Evolutionary conservation across 2,113 vertebrate genomes (phyloP), one percentile per base, ranked within the genome.

Genomic region (Brachypteracias leptosomus): DNA sequence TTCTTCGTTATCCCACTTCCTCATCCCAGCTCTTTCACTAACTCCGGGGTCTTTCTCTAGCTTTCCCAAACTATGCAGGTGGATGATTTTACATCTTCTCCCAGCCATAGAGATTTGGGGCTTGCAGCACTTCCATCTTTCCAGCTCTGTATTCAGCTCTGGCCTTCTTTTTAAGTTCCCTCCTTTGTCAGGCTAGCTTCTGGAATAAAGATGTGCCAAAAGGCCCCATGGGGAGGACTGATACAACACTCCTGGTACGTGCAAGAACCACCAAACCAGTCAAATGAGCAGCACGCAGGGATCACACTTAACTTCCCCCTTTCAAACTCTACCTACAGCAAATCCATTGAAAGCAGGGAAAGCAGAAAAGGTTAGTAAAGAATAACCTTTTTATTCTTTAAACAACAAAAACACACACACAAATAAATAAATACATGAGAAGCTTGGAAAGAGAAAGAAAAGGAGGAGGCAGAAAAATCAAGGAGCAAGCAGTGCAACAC

Each of bases 361-460:
- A 96, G 85, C 91, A 96, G 74, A 88, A 96, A 93, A 94, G 1
- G 1, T 85, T 84, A 91, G 36, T 91, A 91, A 96, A 95, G 49
- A 91, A 95, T 70, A 96, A 85, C 29, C 33, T 63, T 62, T 88
- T 81, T 94, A 88, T 78, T 95, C 95, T 92, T 93, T 44, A 94
- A 94, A 75, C 66, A 88, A 94, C 16, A 91, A 87, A 83, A 87
- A 83, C 25, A 90, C 85, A 58, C 0, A 73, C 31, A 63, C 1
- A 79, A 42, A 54, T 6, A 72, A 83, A 87, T 7, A 85, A 90
- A 92, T 52, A 86, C 40, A 76, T 33, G 0, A 79, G 61, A 89
- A 94, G 93, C 89, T 95, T 73, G 40, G 51, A 76, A 89, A 74
- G 6, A 89, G 57, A 92, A 95, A 81, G 49, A 79, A 91, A 87